Evolutionary conservation across 2,113 vertebrate species (phyloP), one percentile per base, ranked within the genome.

Genomic region (Arvicanthis niloticus): DNA sequence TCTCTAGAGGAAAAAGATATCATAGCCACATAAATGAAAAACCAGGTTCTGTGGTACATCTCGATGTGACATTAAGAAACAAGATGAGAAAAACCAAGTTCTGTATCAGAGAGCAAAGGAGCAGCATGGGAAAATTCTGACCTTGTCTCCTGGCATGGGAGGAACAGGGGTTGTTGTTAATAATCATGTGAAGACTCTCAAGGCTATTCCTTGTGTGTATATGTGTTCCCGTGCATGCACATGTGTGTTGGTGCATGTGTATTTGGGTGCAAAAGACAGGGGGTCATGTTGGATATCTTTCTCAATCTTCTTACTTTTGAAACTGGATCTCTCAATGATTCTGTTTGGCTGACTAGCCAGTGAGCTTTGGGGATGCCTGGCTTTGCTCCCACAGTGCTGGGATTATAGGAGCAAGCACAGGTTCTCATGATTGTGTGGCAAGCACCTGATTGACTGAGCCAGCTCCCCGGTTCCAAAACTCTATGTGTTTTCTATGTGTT

Each of bases 11-110:
- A 51, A 60, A 93, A 90, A 93, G 93, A 94, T 42, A 82, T 94
- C 91, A 94, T 1, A 96, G 96, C 40, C 91, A 95, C 94, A 89
- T 77, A 97, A 96, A 86, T 92, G 86, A 82, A 65, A 91, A 96
- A 70, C 76, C 92, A 87, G 53, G 92, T 65, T 68, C 89, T 9
- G 10, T 45, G 86, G 76, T 73, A n/a, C 42, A n/a, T 86, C 92
- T 89, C 75, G 34, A 78, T 82, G 53, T 65, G 88, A 97, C 91
- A 94, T 17, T 88, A 89, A 97, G 45, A 91, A 82, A 95, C 40
- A 89, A 94, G 80, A 94, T 62, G 70, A 95, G 85, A 85, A 93
- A 94, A 90, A 67, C 75, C 78, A 70, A 89, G 80, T 60, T 81
- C 45, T 53, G 92, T 9, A 73, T 70, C 75, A 90, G 48, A 84